Evolutionary conservation across 2,888 invertebrate species (phyloP), one percentile per base, ranked within the genome.

Genomic region (Odiellus spinosus): DNA sequence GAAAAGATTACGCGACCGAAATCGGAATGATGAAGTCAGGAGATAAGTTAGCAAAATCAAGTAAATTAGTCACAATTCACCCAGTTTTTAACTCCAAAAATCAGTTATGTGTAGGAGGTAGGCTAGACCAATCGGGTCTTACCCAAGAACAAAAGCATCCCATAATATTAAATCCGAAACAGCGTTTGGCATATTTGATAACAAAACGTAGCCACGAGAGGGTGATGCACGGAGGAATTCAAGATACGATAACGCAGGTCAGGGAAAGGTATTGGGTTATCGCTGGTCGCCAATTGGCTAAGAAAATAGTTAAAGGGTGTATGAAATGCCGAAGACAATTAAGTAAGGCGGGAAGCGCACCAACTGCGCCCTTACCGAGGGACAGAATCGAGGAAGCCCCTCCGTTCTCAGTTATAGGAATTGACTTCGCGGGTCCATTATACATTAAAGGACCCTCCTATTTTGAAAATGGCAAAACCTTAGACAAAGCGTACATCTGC

Each of bases 211-310:
- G 36, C 21, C 41, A 41, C 20, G 10, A 35, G 14, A 15, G 20
- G 17, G n/a, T 41, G 18, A 40, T 41, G n/a, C 46, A 46, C 19
- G 6, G 18, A 2, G 41, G 46, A 20, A 35, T 46, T 19, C 17
- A 35, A 11, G 39, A 38, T n/a, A 35, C 34, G 5, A 21, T 46
- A 15, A 41, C 42, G 40, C 14, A 46, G 12, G 20, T 26, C 17
- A 21, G 26, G 10, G n/a, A n/a, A n/a, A n/a, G 15, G 3, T 42
- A 15, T 33, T 42, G 21, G 26, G 26, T 42, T 26, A 6, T 42
- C 10, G 10, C 32, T 2, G 42, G 42, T 15, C 17, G 42, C 12
- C 42, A 42, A 5, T 21, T 14, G 6, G 32, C 32, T n/a, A 42
- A 42, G 32, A 6, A 6, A 8, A 32, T 26, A 15, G 14, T 42